Percentiles rank a stretch among this genome's conserved stretches.
phyloP scores from a whole-genome alignment of 2,113 vertebrate species.

The Microtus pennsylvanicus region DNA sequence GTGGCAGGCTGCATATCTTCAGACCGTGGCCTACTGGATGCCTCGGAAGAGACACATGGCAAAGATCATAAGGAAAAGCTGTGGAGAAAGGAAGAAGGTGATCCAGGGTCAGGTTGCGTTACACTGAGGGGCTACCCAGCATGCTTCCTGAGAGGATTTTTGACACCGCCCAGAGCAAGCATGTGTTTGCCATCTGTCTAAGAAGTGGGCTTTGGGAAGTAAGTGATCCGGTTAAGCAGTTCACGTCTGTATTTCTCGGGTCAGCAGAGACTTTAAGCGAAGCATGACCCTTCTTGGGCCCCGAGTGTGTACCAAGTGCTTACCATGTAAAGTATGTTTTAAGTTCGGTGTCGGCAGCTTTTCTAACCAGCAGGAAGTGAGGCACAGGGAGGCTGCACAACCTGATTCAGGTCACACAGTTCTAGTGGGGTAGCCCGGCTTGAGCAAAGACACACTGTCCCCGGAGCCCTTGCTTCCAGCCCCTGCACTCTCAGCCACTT shows the following conservation, averaged over 20 bases:
- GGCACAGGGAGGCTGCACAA: neutral
- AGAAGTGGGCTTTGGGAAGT: neutral
- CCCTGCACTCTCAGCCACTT: neutral
- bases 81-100: constrained; percentile 58
- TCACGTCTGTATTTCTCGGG: neutral
- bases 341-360: neutral
- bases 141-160: neutral
- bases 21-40: constrained; percentile 89
- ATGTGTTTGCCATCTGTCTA: accelerated
- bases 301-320: neutral
- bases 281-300: neutral
- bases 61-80: constrained; percentile 97
- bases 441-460: neutral
- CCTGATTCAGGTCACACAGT: neutral
- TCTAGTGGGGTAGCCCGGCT: no score
- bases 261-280: neutral
- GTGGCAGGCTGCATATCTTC: neutral
- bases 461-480: neutral
- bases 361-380: neutral
- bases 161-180: accelerated
- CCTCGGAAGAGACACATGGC: constrained; percentile 97
- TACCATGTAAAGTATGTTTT: neutral
- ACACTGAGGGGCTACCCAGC: neutral
- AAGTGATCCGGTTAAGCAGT: neutral
- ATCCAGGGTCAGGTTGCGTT: neutral